Percentiles rank a stretch among this genome's conserved stretches.
These are phyloP conservation scores for Paratilapia polleni DNA, from an alignment of 2,113 vertebrate species.

Conservation along the genomic window DNA sequence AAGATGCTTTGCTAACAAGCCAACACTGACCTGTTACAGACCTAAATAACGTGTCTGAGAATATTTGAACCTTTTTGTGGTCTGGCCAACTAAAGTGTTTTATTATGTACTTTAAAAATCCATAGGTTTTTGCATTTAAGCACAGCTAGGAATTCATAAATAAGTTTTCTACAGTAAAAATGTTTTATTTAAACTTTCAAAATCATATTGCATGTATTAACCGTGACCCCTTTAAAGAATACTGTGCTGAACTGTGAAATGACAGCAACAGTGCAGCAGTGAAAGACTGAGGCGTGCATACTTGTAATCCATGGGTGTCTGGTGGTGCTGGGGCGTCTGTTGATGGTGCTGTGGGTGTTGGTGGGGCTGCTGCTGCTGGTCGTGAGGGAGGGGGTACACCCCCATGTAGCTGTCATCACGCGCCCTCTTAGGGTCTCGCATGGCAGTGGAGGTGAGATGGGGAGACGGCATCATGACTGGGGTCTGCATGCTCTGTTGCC, in stretches of 20 bases:
- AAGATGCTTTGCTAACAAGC: not conserved
- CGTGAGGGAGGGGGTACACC: conserved; percentile 92
- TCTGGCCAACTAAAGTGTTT: not conserved
- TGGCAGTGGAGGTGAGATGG: conserved; percentile 95
- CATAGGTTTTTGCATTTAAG: too few species aligned
- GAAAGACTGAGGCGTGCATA: conserved; percentile 68
- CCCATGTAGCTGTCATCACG: conserved; percentile 95
- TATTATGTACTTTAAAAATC: not conserved
- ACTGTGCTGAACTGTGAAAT: not conserved
- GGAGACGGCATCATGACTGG: conserved; percentile 97
- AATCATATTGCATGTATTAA: not conserved
- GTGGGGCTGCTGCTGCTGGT: conserved; percentile 83
- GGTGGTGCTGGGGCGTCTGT: conserved; percentile 82
- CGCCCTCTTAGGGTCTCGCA: conserved; percentile 94
- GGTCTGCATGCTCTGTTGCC: conserved; percentile 93
- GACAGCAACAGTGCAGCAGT: not conserved
- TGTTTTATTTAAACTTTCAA: not conserved
- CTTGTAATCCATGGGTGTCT: conserved; percentile 97
- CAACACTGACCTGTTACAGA: not conserved
- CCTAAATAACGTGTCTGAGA: not conserved
- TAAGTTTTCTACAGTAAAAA: not conserved
- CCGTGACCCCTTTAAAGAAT: not conserved
- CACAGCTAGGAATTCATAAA: not conserved
- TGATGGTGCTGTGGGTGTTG: conserved; percentile 81
- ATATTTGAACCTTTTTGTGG: not conserved